Evolutionary conservation across 2,797 vertebrate species (phyloP), one percentile per base, ranked within the genome.

Genomic region (Crax fasciolata): DNA sequence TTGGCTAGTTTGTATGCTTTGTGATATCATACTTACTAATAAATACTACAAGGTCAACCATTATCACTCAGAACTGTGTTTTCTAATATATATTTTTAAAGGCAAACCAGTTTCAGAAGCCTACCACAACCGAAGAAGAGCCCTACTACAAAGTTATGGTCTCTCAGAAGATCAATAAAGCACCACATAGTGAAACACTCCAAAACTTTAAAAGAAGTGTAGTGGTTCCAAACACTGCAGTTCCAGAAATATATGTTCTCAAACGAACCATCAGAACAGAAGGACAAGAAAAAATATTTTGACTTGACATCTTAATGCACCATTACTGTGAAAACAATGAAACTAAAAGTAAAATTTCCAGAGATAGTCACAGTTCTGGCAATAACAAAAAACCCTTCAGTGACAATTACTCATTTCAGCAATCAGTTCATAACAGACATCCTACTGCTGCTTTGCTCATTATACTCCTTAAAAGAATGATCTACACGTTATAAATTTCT

Each of bases 241-340:
- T 93, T 96, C 96, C 94, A 97, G 96, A 98, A 97, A 96, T 93
- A 95, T 32, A 83, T 38, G 58, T 94, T 96, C 79, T 95, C 92
- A 93, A 96, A 95, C 89, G 84, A 97, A 96, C 92, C 91, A 97
- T 87, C 89, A 95, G 96, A 98, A 97, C 92, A 97, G 95, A 97
- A 90, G 89, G 90, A 84, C 62, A 52, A 95, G 66, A 76, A 95
- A 94, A 98, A 94, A 97, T 93, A 97, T 97, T 97, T 93, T 97
- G 89, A 96, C 93, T 92, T 97, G 96, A 98, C 97, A 98, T 91
- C 81, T 92, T 96, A 97, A 97, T 96, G 94, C 77, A 96, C 92
- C 93, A n/a, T 97, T 96, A 96, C 94, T 96, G 89, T 87, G 93
- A 96, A 98, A 98, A 97, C 96, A 98, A 96, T 81, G 70, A 97